Base-by-base conservation (phyloP, 2,113 vertebrate genomes). In the Gnathonemus longibarbis region DNA sequence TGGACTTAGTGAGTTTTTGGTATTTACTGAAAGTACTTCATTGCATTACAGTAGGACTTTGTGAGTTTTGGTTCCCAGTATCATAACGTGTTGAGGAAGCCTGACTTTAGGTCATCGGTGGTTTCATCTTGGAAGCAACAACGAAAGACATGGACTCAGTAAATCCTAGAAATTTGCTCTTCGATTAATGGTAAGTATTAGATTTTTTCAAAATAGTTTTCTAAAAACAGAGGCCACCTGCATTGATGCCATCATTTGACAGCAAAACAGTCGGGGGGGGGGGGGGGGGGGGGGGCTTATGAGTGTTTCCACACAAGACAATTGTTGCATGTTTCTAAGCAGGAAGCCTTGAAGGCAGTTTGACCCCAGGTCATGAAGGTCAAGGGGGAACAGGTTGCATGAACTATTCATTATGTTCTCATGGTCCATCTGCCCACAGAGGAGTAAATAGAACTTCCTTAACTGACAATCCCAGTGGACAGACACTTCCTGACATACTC, bases 361-460 rank as follows among this genome's bases (percentile, higher is more conserved):
- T 93, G 93, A 93, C 92, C 91, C 3, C 4, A 88, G 87, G 88
- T 94, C 90, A 90, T 92, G 70, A 91, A 93, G 93, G 94, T 94
- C 66, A 83, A 93, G 93, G 92, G 39, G 56, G 80, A 80, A 56
- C 77, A 56, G 52, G 90, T 88, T 94, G 94, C 89, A 91, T 94
- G 92, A 91, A 93, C 92, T 92, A 91, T 94, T 95, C 95, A 96
- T 96, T 95, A 95, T 95, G 93, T 92, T 92, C 92, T 91, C 90
- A 93, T 92, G 92, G 91, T 91, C 89, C 92, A 90, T 90, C 88
- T 83, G 92, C 87, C 90, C 84, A 52, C 89, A 89, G 91, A 52
- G 39, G 50, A 39, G 90, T 89, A 92, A 62, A 70, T 62, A 62
- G 7, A 48, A 84, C 83, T 84, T 46, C 83, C 39, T 48, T 84